Evolutionary conservation across 1,140 invertebrate species (phyloP), one percentile per base, ranked within the genome.

Genomic region (Sinonovacula constricta): DNA sequence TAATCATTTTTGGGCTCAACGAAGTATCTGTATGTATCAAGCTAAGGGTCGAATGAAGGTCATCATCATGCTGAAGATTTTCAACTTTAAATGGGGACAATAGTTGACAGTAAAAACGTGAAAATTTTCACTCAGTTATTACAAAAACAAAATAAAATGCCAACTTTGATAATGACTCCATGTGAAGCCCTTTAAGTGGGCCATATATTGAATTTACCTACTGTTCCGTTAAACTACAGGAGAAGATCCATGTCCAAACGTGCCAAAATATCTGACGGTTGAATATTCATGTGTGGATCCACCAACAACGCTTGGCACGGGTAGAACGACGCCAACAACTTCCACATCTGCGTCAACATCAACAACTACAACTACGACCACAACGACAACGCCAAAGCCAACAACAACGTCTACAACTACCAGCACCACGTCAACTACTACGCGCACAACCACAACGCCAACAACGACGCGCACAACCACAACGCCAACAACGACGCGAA

Each of bases 221-320:
- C n/a, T n/a, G n/a, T n/a, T n/a, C n/a, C n/a, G n/a, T n/a, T n/a
- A n/a, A n/a, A n/a, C n/a, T 56, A 18, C 54, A 78, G 75, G 75
- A 15, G 75, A 78, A 62, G 75, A 78, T 49, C 75, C 75, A 34
- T 78, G 75, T 62, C 65, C 63, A 2, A 69, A 36, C 30, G 39
- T 69, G 14, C 75, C 75, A 34, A 78, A 78, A 28, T 78, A 78
- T 34, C 34, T 78, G 18, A 67, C 53, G 28, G 26, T 78, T 0
- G 34, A 51, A 3, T 78, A 68, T 39, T 39, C 54, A 24, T 78
- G 75, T 62, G 45, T 68, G 3, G 34, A 45, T n/a, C 75, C 75
- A 10, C 54, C 75, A 33, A 78, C 75, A 34, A 78, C 75, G 24
- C 53, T n/a, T n/a, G n/a, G n/a, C n/a, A n/a, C n/a, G n/a, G n/a